Base-by-base conservation (phyloP, 1,140 invertebrate species). In the Dufourea novaeangliae region DNA sequence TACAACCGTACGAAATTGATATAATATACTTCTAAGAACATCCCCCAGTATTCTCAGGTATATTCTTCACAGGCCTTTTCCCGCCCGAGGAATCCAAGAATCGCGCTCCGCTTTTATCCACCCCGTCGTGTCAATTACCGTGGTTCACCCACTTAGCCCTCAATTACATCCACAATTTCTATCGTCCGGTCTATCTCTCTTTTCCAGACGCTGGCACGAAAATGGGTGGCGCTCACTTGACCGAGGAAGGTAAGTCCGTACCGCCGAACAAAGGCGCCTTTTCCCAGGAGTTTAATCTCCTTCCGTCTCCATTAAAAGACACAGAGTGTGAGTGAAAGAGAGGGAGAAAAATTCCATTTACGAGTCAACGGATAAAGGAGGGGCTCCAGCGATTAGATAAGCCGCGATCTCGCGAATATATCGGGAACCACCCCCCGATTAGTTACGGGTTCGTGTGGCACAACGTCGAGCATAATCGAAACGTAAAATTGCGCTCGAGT, bases 241-340 rank as follows among this genome's bases (percentile, higher is more conserved):
- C 93, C 62, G 93, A 94, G 78, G 93, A 94, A 93, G 93, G 93
- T 94, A 86, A 91, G 92, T 87, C 52, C 14, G n/a, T 5, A 57
- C 5, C 46, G 46, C 8, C 54, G 34, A 56, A 56, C 41, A 56
- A 75, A 57, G 37, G 61, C 56, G 50, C 59, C 62, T 72, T 71
- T 50, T 68, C 46, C 67, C 63, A 39, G 68, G 67, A 46, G 78
- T 84, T 85, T 72, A 72, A 77, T 79, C 80, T 78, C 71, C 61
- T 67, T 68, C 63, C 44, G 56, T 68, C 64, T 22, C 41, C 44
- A 14, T 56, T 27, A 25, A 25, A n/a, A n/a, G n/a, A n/a, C n/a
- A n/a, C n/a, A n/a, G n/a, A n/a, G n/a, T n/a, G n/a, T n/a, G n/a
- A n/a, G n/a, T n/a, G n/a, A n/a, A n/a, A n/a, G n/a, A n/a, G n/a